Percentiles rank a stretch among this genome's conserved stretches.
phyloP scores from a whole-genome alignment of 1,140 invertebrate genomes.

The Plectus sambesii region DNA sequence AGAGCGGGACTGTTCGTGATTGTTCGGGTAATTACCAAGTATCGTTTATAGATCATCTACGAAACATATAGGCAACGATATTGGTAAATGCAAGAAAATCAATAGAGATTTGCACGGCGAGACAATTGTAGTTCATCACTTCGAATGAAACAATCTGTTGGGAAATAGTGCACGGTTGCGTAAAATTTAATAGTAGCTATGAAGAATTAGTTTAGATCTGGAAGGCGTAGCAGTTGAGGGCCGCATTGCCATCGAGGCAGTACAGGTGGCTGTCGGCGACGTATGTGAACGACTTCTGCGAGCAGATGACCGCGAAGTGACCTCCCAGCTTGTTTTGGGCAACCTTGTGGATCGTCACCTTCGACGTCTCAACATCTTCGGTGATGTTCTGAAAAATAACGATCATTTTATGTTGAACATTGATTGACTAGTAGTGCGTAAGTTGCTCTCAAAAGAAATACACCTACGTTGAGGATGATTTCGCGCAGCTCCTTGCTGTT shows the following conservation, averaged over 20 bases:
- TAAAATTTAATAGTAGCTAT: no score
- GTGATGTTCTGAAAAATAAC: conserved; percentile 25
- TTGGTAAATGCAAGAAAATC: no score
- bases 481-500: conserved; percentile 33
- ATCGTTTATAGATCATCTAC: no score
- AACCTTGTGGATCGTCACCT: conserved; percentile 33
- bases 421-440: neutral
- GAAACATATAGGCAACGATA: no score
- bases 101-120: no score
- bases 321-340: conserved; percentile 29
- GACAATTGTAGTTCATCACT: no score
- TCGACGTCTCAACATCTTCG: conserved; percentile 26
- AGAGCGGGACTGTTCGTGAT: no score
- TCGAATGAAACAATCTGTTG: no score
- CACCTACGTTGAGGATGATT: conserved; percentile 31
- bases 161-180: no score
- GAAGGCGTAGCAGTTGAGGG: conserved; percentile 32
- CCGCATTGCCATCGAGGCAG: conserved; percentile 24
- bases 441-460: neutral
- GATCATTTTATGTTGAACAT: conserved; percentile 1
- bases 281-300: conserved; percentile 28
- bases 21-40: no score
- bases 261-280: conserved; percentile 28
- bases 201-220: no score
- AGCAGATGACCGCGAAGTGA: conserved; percentile 31